Conservation (phyloP, 2,113 vertebrate species). For the Alethe castanea region DNA sequence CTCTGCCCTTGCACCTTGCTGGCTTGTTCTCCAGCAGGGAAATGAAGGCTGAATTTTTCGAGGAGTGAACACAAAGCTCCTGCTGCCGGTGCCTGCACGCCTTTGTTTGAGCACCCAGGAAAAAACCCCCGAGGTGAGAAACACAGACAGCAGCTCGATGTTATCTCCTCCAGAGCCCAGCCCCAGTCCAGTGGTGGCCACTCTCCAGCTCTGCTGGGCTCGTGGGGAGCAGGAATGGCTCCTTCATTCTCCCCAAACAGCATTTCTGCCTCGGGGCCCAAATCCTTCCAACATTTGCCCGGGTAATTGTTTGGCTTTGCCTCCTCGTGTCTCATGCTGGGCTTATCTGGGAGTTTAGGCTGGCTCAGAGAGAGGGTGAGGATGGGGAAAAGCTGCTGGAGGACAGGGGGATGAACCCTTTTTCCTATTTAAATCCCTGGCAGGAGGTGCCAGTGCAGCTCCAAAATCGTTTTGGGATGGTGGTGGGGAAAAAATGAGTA, state of each 20-base stretch:
- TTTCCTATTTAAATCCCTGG: slow-evolving; percentile 41
- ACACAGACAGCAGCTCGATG: slow-evolving; percentile 67
- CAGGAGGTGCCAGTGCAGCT: slow-evolving; percentile 3
- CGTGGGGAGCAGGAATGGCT: slow-evolving; percentile 38
- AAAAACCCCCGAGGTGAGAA: slow-evolving; percentile 64
- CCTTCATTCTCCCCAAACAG: slow-evolving; percentile 69
- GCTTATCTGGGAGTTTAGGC: slow-evolving; percentile 52
- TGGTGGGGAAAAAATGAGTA: not conserved
- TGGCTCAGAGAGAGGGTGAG: slow-evolving; percentile 37
- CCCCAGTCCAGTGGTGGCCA: slow-evolving; percentile 67
- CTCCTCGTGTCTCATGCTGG: slow-evolving; percentile 43
- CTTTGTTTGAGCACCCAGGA: slow-evolving; percentile 58
- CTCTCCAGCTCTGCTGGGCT: slow-evolving; percentile 50
- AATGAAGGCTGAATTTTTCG: not conserved
- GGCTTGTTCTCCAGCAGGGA: not conserved
- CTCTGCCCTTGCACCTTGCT: not conserved
- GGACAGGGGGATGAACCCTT: not conserved
- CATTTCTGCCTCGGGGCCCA: slow-evolving; percentile 59
- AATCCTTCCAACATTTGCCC: slow-evolving; percentile 69
- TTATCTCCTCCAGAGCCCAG: slow-evolving; percentile 68
- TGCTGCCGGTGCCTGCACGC: slow-evolving; percentile 67
- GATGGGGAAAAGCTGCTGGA: slow-evolving; percentile 29
- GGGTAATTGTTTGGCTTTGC: slow-evolving; percentile 68
- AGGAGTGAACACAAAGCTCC: slow-evolving; percentile 7
- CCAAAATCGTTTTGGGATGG: slow-evolving; percentile 30